Conservation (phyloP, 2,888 invertebrate species). For the Ferdinandea cuprea region DNA sequence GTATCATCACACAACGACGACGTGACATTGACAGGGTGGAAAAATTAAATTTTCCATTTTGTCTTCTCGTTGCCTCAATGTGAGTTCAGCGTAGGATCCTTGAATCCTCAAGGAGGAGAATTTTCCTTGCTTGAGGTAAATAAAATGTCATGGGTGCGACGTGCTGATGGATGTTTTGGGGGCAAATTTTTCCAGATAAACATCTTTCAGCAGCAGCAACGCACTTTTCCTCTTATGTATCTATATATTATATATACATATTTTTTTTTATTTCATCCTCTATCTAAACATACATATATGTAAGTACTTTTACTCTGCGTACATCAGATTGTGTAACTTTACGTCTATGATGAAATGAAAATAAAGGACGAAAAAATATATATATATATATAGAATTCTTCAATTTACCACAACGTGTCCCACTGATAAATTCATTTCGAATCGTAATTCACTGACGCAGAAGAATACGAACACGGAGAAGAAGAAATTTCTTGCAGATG, state of each 20-base stretch:
- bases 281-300: too few species aligned
- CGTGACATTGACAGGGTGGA: constrained; percentile 74
- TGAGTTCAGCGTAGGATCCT: constrained; percentile 33
- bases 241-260: too few species aligned
- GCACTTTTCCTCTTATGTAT: constrained; percentile 29
- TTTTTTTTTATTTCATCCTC: too few species aligned
- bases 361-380: constrained; percentile 3
- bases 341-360: constrained; percentile 32
- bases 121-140: constrained; percentile 71
- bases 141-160: constrained; percentile 72
- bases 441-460: constrained; percentile 71
- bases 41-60: constrained; percentile 71
- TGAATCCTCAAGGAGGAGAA: constrained; percentile 66
- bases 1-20: constrained; percentile 63
- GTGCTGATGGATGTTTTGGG: constrained; percentile 70
- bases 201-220: constrained; percentile 66
- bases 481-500: constrained; percentile 60
- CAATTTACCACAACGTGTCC: constrained; percentile 62
- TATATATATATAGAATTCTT: constrained; percentile 31
- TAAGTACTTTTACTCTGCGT: too few species aligned
- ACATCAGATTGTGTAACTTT: constrained; percentile 5
- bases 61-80: constrained; percentile 17
- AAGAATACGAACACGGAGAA: constrained; percentile 6
- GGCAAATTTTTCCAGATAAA: constrained; percentile 67
- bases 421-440: constrained; percentile 70